Evolutionary conservation across 2,888 invertebrate genomes (phyloP).

Genomic region (Hipparchia semele): DNA sequence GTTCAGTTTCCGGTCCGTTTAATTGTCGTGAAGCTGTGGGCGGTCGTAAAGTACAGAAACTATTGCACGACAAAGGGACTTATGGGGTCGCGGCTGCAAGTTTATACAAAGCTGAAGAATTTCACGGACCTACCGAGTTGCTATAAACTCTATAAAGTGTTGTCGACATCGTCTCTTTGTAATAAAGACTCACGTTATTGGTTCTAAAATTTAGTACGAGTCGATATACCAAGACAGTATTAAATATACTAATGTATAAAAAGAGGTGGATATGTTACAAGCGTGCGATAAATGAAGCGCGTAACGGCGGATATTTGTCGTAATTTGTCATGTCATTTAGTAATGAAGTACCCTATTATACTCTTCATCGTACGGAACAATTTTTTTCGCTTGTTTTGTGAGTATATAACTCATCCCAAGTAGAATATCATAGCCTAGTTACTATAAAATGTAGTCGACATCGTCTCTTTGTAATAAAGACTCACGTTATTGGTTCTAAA

Average conservation of each 20-base stretch:
- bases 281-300: too few species aligned
- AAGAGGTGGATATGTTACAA: too few species aligned
- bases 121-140: background rate
- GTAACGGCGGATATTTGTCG: too few species aligned
- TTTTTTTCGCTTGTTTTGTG: too few species aligned
- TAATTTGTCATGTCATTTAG: too few species aligned
- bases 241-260: too few species aligned
- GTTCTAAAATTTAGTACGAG: background rate
- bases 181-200: background rate
- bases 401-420: too few species aligned
- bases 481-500: background rate
- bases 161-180: background rate
- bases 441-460: conserved; percentile 2
- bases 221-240: background rate
- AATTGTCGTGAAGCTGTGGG: conserved; percentile 53
- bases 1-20: conserved; percentile 57
- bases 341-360: too few species aligned
- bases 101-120: conserved; percentile 10
- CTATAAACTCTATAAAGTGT: background rate
- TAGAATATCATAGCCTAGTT: too few species aligned
- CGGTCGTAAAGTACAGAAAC: conserved; percentile 31
- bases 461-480: background rate
- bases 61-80: conserved; percentile 25
- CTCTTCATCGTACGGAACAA: too few species aligned
- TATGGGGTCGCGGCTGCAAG: background rate